These are phyloP conservation scores for Dendroctonus ponderosae DNA, from an alignment of 1,140 invertebrate species.

Conservation along the genomic window DNA sequence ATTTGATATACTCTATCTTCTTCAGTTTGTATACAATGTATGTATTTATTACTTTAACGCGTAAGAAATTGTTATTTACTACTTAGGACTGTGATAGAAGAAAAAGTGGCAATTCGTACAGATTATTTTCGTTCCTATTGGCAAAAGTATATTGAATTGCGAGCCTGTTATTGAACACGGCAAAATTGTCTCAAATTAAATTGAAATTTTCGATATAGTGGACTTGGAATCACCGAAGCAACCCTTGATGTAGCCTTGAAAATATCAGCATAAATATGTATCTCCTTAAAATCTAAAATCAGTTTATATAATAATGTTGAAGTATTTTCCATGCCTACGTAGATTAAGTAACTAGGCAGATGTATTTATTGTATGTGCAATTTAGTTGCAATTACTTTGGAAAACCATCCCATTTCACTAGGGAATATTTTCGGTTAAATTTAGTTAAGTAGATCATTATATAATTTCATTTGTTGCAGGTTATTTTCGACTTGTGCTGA, in stretches of 20 bases:
- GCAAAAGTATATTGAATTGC: too few species aligned
- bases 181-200: background rate
- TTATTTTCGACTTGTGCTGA: background rate
- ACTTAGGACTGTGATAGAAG: constrained; percentile 48
- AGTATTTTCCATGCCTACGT: too few species aligned
- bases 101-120: constrained; percentile 34
- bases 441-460: background rate
- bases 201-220: constrained; percentile 18
- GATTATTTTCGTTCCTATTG: constrained; percentile 19
- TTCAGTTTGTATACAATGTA: background rate
- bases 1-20: background rate
- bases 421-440: too few species aligned
- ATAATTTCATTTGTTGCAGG: constrained; percentile 14
- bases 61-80: constrained; percentile 32
- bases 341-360: too few species aligned
- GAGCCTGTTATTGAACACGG: background rate
- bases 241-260: too few species aligned
- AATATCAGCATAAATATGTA: too few species aligned
- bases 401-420: too few species aligned
- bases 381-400: background rate
- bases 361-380: background rate
- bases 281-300: too few species aligned
- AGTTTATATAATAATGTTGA: too few species aligned
- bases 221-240: constrained; percentile 1
- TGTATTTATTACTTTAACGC: constrained; percentile 17